Evolutionary conservation across 2,888 invertebrate species (phyloP).

Genomic region (Oxycera nigricornis): DNA sequence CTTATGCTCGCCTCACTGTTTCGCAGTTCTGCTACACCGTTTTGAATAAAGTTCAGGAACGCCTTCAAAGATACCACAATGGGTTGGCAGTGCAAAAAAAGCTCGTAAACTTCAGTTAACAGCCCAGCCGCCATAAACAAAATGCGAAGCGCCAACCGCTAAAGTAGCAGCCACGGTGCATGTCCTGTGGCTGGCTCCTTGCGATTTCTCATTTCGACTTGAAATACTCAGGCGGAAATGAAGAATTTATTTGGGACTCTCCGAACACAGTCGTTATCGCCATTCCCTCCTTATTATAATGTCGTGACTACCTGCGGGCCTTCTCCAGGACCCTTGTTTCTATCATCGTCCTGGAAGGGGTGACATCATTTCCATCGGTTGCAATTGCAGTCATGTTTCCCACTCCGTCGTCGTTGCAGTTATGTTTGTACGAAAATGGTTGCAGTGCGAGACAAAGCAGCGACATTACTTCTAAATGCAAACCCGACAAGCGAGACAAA

Average conservation of each 20-base stretch:
- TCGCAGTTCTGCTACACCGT: neutral
- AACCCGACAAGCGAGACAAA: constrained; percentile 9
- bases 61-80: neutral
- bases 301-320: neutral
- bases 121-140: neutral
- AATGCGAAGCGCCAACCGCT: constrained; percentile 7
- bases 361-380: neutral
- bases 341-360: neutral
- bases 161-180: constrained; percentile 13
- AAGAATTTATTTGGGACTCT: constrained; percentile 29
- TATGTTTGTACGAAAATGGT: neutral
- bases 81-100: neutral
- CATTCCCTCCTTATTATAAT: neutral
- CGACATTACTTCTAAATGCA: neutral
- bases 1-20: neutral
- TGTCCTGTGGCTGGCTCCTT: neutral
- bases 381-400: neutral
- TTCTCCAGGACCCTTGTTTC: neutral
- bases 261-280: neutral
- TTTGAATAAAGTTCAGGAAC: neutral
- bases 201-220: constrained; percentile 12
- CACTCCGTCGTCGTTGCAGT: neutral
- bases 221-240: constrained; percentile 32
- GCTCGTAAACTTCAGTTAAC: neutral
- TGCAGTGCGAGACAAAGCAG: constrained; percentile 1